Base-by-base conservation (phyloP, 2,888 invertebrate genomes). In the Drosophila conformis region DNA sequence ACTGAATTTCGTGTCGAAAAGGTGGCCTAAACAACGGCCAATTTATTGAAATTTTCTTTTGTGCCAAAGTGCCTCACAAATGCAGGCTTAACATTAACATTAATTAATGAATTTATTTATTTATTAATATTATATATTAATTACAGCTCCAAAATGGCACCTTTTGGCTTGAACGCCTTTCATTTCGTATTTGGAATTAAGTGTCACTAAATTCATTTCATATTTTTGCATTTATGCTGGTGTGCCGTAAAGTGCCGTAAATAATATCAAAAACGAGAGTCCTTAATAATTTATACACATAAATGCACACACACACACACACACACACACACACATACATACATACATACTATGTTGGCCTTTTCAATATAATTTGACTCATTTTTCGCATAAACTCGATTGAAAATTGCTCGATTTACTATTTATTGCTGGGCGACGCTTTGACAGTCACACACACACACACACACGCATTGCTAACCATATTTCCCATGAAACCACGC, bases 401-500 rank as follows among this genome's bases (percentile, higher is more conserved):
- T 73, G 80, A 74, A 88, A 88, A 88, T 78, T 69, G 71, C 78
- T 70, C 73, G 78, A 86, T 83, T 80, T 80, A 81, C 87, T 83
- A 84, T 88, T 86, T 84, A 89, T 89, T 72, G 73, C 72, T 66
- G 57, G 54, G 10, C 33, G 57, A 57, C 63, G 51, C 53, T 60
- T 66, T 78, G 7, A 46, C 25, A 25, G 15, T 46, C 57, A 10
- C 57, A 11, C 56, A 40, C 56, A 13, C 56, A 42, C 57, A 8
- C 53, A 11, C 56, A 31, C 52, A 11, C 62, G 48, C 35, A 35
- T 54, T 36, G 31, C 40, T 6, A 29, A 56, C 29, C 29, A 11
- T 29, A 40, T 21, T 42, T 21, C 21, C 15, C 21, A 11, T 29
- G 8, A 2, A 31, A 15, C 57, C 31, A 38, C 18, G 5, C 48